A percentile compares a stretch with the other conserved stretches of the same genome.
These are phyloP conservation scores for Pollimyrus isidori DNA, from an alignment of 2,113 vertebrate species.

Conservation along the genomic window DNA sequence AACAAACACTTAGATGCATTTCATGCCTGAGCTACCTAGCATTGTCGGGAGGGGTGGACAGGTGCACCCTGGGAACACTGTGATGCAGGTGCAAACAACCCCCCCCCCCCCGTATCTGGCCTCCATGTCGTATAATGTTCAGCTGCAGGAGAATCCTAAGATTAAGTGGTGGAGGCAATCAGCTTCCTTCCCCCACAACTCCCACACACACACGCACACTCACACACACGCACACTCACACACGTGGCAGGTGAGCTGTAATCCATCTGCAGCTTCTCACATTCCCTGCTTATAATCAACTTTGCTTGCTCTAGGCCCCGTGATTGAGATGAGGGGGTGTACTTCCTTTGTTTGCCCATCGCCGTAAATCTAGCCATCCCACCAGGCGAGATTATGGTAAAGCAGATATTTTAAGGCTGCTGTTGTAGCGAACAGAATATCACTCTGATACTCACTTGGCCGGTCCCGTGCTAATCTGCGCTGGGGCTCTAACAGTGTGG, in stretches of 20 bases:
- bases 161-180: not conserved
- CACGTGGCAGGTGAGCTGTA: not conserved
- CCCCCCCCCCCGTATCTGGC: not conserved
- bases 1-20: constrained; percentile 94
- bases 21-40: constrained; percentile 78
- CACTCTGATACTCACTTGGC: not conserved
- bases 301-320: not conserved
- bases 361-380: not conserved
- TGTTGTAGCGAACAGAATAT: not conserved
- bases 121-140: not conserved
- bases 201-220: not conserved
- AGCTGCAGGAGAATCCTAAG: not conserved
- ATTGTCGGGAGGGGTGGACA: constrained; percentile 60
- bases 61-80: constrained; percentile 55
- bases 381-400: not conserved
- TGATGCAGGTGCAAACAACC: constrained; percentile 55
- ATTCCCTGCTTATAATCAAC: not conserved
- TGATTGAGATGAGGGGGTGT: not conserved
- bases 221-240: constrained; percentile 17
- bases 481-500: not conserved
- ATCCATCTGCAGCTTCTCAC: not conserved
- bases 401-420: not conserved
- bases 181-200: not conserved
- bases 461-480: not conserved
- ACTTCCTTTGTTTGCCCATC: not conserved